Evolutionary conservation across 1,140 invertebrate species (phyloP).

Genomic region (Cyrtorhinus lividipennis): DNA sequence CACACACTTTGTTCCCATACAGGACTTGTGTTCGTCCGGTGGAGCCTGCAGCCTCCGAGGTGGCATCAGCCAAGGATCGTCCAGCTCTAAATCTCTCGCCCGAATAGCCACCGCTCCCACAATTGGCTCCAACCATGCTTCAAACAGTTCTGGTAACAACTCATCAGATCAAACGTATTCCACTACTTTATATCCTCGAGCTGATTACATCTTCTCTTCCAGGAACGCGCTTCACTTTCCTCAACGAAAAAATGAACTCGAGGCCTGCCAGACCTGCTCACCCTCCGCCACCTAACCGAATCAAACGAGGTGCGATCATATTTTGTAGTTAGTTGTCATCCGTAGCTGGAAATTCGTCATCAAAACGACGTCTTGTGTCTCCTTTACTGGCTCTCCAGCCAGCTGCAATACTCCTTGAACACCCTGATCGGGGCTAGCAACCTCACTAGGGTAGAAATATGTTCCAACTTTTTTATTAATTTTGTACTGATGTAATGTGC

Average conservation of each 20-base stretch:
- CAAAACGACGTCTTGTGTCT: too few relatives aligned
- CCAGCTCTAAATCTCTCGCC: slow-evolving; percentile 21
- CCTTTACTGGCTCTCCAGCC: too few relatives aligned
- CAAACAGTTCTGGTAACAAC: slow-evolving; percentile 4
- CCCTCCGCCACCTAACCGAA: slow-evolving; percentile 18
- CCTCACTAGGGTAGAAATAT: too few relatives aligned
- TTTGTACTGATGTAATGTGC: too few relatives aligned
- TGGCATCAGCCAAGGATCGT: slow-evolving; percentile 19
- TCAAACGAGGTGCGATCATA: slow-evolving; percentile 23
- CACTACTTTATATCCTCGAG: background rate
- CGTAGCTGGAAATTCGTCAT: too few relatives aligned
- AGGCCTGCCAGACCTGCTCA: slow-evolving; percentile 21
- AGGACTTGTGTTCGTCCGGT: slow-evolving; percentile 16
- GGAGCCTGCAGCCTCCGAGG: slow-evolving; percentile 12
- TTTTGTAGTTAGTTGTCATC: background rate
- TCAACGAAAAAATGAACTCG: slow-evolving; percentile 21
- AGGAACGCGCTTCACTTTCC: slow-evolving; percentile 15
- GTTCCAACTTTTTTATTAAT: too few relatives aligned
- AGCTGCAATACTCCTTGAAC: too few relatives aligned
- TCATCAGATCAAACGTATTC: background rate
- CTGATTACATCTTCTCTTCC: background rate
- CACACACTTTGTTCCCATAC: too few relatives aligned
- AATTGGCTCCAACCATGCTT: slow-evolving; percentile 2
- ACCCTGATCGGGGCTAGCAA: too few relatives aligned
- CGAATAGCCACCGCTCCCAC: slow-evolving; percentile 21